phyloP scores from a whole-genome alignment of 2,797 vertebrate species.

The Coracias cyanogaster region DNA sequence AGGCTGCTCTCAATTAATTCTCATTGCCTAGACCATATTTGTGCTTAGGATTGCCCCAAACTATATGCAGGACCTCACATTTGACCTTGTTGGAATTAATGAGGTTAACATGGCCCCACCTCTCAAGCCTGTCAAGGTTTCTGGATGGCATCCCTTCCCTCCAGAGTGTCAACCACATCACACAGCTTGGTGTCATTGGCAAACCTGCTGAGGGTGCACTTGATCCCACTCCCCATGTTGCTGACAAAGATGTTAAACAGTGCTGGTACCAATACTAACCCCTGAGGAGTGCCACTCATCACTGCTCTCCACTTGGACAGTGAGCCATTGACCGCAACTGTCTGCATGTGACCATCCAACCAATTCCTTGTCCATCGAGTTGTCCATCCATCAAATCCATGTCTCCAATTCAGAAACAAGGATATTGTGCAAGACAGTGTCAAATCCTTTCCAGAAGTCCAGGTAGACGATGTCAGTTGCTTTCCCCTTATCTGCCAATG shows the following conservation, averaged over 20 bases:
- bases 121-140: not conserved
- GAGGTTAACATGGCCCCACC: too few relatives aligned
- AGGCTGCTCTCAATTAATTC: not conserved
- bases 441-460: not conserved
- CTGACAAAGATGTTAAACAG: not conserved
- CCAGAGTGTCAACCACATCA: not conserved
- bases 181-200: not conserved
- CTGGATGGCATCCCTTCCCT: not conserved
- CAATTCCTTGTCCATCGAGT: not conserved
- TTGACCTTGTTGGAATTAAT: not conserved
- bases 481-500: not conserved
- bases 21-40: not conserved
- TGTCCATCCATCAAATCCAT: not conserved
- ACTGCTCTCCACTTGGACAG: not conserved
- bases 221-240: not conserved
- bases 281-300: not conserved
- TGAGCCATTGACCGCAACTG: not conserved
- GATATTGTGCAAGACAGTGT: not conserved
- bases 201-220: not conserved
- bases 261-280: not conserved
- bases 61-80: not conserved
- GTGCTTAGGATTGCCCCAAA: not conserved
- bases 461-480: not conserved
- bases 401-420: not conserved
- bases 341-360: not conserved